Conservation (phyloP, 2,797 vertebrate genomes). For the Gadopsis marmoratus region DNA sequence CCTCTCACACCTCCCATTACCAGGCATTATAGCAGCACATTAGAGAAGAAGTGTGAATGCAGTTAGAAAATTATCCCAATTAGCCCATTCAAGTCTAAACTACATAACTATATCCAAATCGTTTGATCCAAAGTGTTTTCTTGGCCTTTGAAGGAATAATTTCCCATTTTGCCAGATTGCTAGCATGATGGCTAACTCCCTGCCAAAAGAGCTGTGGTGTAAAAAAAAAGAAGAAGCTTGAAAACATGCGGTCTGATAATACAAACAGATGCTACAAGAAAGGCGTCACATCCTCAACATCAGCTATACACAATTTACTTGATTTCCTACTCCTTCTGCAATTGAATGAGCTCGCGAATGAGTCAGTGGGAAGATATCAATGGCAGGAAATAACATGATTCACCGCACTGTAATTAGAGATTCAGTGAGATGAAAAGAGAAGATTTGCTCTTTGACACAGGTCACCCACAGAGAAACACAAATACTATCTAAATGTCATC, state of each 20-base stretch:
- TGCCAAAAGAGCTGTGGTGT: conserved; percentile 33
- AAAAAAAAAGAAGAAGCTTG: neutral
- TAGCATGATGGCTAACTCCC: conserved; percentile 30
- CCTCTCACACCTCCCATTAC: conserved; percentile 22
- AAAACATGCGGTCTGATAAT: conserved; percentile 51
- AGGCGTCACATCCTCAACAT: conserved; percentile 63
- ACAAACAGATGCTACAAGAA: conserved; percentile 75
- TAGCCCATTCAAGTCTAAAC: conserved; percentile 42
- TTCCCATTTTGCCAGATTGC: conserved; percentile 29
- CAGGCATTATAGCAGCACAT: conserved; percentile 25
- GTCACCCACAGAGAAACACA: conserved; percentile 80
- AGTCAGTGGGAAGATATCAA: conserved; percentile 70
- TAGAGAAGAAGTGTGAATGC: conserved; percentile 29
- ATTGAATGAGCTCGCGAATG: conserved; percentile 44
- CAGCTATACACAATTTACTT: conserved; percentile 62
- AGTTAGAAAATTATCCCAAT: conserved; percentile 35
- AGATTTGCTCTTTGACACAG: conserved; percentile 76
- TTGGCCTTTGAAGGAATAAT: conserved; percentile 31
- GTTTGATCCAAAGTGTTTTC: conserved; percentile 41
- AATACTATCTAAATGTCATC: conserved; percentile 79
- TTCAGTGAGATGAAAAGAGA: conserved; percentile 73
- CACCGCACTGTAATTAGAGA: conserved; percentile 78
- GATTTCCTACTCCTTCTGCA: conserved; percentile 65
- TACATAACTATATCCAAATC: conserved; percentile 29
- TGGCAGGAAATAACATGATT: conserved; percentile 75